phyloP scores from a whole-genome alignment of 2,888 invertebrate genomes.

The Hanleya hanleyi region DNA sequence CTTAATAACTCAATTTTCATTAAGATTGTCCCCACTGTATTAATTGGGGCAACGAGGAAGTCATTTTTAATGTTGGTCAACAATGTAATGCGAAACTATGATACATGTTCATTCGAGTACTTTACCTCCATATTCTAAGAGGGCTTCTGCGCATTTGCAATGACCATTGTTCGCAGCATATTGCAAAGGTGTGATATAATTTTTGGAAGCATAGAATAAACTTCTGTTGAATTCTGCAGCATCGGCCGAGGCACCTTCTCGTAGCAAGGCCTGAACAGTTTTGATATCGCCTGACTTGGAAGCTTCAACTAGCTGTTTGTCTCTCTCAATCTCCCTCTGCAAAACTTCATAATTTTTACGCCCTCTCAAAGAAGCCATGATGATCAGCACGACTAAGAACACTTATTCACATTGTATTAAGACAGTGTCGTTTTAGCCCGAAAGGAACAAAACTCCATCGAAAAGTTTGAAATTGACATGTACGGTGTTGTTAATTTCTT shows the following conservation, averaged over 20 bases:
- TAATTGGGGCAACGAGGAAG: too few species aligned
- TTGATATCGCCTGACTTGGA: slow-evolving; percentile 50
- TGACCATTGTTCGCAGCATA: slow-evolving; percentile 52
- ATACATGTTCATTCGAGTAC: too few species aligned
- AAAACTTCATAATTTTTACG: slow-evolving; percentile 18
- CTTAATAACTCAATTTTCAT: too few species aligned
- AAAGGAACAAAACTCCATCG: too few species aligned
- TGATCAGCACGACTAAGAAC: too few species aligned
- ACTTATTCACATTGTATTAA: too few species aligned
- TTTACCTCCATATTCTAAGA: slow-evolving; percentile 60
- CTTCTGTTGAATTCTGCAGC: slow-evolving; percentile 65
- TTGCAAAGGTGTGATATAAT: slow-evolving; percentile 68
- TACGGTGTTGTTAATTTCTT: too few species aligned
- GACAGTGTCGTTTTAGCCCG: too few species aligned
- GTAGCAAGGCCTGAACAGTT: slow-evolving; percentile 46
- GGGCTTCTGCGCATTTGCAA: slow-evolving; percentile 44
- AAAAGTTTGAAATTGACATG: too few species aligned
- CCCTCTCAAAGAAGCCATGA: slow-evolving; percentile 12
- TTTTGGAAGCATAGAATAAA: slow-evolving; percentile 68
- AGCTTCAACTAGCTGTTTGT: slow-evolving; percentile 54
- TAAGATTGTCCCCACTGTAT: too few species aligned
- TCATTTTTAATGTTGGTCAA: too few species aligned
- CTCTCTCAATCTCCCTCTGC: slow-evolving; percentile 53
- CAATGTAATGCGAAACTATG: too few species aligned
- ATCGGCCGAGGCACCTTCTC: slow-evolving; percentile 60